Base-by-base conservation (phyloP, 53 echinoderm and acorn worm genomes). In the Apostichopus leukothele region DNA sequence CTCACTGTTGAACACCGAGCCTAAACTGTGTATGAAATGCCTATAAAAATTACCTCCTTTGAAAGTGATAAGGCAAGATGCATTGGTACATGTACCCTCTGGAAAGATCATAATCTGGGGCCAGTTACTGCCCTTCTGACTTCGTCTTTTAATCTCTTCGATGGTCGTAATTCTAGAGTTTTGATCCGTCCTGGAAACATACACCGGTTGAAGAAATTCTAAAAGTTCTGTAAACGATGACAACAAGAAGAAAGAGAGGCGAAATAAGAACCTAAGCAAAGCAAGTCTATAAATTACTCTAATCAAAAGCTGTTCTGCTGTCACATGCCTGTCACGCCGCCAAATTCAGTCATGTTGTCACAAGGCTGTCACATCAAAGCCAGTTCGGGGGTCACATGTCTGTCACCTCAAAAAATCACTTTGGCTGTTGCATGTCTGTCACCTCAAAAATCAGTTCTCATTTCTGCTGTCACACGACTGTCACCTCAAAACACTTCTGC, bases 71-170 rank as follows among this genome's bases (percentile, higher is more conserved):
- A 98, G 90, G 84, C 98, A 98, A 25, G 91, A 84, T 50, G 95
- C 90, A 83, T 98, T 98, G 53, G 95, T 93, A 67, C 89, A 91
- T n/a, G 98, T 98, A 6, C 98, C 95, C 73, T 98, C 98, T 53
- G 98, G 98, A 51, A 98, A 98, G 68, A 98, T 95, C 52, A 94
- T 79, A 50, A 98, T 91, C 86, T 95, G 98, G n/a, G 98, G 98
- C 98, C 98, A 98, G 19, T 91, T 67, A 61, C 95, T 93, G 67
- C 91, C 94, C 10, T 93, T 90, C 67, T 93, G 91, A 74, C 91
- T 89, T 4, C 98, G 87, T 53, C 90, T 84, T 51, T 95, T 95
- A 52, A 98, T 98, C 76, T 98, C 98, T 13, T 92, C 84, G 75
- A 98, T 95, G 50, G 98, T 98, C 25, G 93, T 98, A 52, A 89